phyloP scores from a whole-genome alignment of 2,888 invertebrate species.

The Cheiracanthium punctorium region DNA sequence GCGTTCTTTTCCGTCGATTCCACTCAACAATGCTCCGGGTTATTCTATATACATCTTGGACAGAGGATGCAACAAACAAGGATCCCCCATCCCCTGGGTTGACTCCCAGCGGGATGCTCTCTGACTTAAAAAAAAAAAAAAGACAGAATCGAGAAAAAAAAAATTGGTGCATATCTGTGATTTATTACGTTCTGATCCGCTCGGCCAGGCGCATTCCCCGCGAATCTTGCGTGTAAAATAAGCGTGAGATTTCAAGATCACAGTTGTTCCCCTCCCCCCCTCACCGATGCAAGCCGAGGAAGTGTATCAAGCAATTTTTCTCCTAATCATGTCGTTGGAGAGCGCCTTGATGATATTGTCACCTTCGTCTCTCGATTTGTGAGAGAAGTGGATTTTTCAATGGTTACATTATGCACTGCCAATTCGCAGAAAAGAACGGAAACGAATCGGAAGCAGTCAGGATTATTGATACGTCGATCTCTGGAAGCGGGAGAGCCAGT shows the following conservation, averaged over 20 bases:
- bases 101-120: not conserved
- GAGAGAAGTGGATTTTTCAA: slow-evolving; percentile 1
- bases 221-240: slow-evolving; percentile 1
- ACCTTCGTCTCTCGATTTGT: not conserved
- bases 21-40: not conserved
- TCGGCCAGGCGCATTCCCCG: slow-evolving; percentile 37
- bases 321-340: slow-evolving; percentile 7
- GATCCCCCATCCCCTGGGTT: not conserved
- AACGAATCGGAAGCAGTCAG: not conserved
- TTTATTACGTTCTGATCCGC: slow-evolving; percentile 65
- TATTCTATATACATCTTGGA: slow-evolving; percentile 3
- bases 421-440: slow-evolving; percentile 1
- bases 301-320: slow-evolving; percentile 2
- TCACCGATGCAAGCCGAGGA: not conserved
- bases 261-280: not conserved
- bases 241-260: not conserved
- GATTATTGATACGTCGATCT: not conserved
- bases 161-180: slow-evolving; percentile 22
- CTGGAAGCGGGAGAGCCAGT: not conserved
- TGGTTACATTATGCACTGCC: not conserved
- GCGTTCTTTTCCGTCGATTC: not conserved
- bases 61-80: slow-evolving; percentile 11
- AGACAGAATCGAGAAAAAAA: not conserved
- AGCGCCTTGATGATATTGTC: not conserved
- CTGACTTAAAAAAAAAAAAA: not conserved